phyloP scores from a whole-genome alignment of 2,113 vertebrate genomes.

The Cyanoliseus patagonus region DNA sequence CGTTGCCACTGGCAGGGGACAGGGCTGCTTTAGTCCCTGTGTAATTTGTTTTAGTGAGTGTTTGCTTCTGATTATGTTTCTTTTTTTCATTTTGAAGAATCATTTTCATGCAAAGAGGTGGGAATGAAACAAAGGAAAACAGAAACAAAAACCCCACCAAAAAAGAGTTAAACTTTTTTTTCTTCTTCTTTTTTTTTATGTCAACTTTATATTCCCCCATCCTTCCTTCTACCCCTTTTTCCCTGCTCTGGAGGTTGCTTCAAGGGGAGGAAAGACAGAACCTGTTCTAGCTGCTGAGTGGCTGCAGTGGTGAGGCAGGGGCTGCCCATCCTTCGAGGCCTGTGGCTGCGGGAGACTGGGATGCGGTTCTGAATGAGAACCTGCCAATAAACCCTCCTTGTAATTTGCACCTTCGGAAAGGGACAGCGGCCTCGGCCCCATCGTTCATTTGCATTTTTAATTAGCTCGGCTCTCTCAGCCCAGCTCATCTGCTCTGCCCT shows the following conservation, averaged over 20 bases:
- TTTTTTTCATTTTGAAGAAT: background rate
- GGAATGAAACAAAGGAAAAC: background rate
- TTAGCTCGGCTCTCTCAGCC: constrained; percentile 48
- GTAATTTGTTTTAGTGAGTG: background rate
- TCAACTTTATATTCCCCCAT: background rate
- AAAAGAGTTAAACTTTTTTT: background rate
- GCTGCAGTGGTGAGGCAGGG: background rate
- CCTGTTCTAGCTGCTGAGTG: background rate
- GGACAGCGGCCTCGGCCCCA: constrained; percentile 17
- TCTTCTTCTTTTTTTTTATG: background rate
- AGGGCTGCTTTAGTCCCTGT: background rate
- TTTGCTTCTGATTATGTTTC: background rate
- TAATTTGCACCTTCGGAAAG: constrained; percentile 62
- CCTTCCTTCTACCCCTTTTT: background rate
- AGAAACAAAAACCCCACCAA: too few species aligned
- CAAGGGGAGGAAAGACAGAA: background rate
- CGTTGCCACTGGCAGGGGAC: background rate
- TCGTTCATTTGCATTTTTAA: constrained; percentile 72
- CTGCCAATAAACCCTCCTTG: background rate
- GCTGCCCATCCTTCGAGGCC: background rate
- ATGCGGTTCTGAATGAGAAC: background rate
- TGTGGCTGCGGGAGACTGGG: background rate
- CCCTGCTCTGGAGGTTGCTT: background rate
- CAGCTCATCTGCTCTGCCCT: constrained; percentile 8
- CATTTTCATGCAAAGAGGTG: background rate